Base-by-base conservation (phyloP, 1,140 invertebrate genomes). In the Ceratosolen fusciceps region DNA sequence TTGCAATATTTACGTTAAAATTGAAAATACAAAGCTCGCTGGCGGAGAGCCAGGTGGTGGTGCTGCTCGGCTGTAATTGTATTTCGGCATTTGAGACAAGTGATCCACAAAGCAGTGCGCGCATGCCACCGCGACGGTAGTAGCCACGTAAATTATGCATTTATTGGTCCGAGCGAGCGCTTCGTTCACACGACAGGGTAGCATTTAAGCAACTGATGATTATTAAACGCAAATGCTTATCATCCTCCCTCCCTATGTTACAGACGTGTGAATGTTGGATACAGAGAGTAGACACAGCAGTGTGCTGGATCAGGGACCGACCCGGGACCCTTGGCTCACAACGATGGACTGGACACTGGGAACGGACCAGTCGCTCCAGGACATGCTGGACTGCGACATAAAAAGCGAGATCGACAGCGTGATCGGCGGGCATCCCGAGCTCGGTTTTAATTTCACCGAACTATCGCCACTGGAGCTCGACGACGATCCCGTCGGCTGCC, bases 351-450 rank as follows among this genome's bases (percentile, higher is more conserved):
- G 91, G 83, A 92, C 90, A 72, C 87, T 92, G 39, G 90, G 88
- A 60, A 87, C 91, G 9, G 92, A 92, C 83, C 91, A 91, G 74
- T 94, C 94, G 14, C 91, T 95, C 85, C 94, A 95, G 85, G 93
- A 94, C 80, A 96, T 96, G 93, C 91, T 96, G 78, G 95, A 93
- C 68, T 94, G 95, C 84, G 95, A 96, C 85, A 96, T 96, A 39
- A 95, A 96, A 83, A 94, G 93, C 68, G 95, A 96, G 86, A 94
- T 96, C 81, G 95, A 95, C 56, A 93, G 93, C 72, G 93, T 95
- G 60, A 92, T 96, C 58, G 93, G 93, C 70, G 93, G 93, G 39
- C 92, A 88, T 72, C 82, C 85, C 0, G 87, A 88, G 43, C 82
- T 90, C 19, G 89, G 91, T 16, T 91, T 92, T 71, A 93, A 92